A percentile compares a stretch with the other conserved stretches of the same genome.
phyloP scores from a whole-genome alignment of 2,888 invertebrate genomes.

The Meganola albula region DNA sequence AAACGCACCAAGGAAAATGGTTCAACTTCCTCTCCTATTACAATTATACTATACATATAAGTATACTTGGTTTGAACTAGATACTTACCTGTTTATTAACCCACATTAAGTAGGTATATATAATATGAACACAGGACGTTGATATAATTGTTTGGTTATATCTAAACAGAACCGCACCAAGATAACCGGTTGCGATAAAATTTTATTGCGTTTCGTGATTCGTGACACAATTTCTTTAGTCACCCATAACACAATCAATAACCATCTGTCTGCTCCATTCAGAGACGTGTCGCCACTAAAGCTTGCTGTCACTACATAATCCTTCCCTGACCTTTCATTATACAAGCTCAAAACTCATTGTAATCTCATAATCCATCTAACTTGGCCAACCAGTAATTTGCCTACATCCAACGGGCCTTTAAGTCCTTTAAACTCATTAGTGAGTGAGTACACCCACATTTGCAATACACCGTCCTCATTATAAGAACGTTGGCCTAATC shows the following conservation, averaged over 20 bases:
- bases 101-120: no score
- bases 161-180: slow-evolving; percentile 31
- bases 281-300: slow-evolving; percentile 6
- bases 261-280: slow-evolving; percentile 17
- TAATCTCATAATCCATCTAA: slow-evolving; percentile 34
- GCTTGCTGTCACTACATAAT: slow-evolving; percentile 13
- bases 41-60: no score
- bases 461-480: slow-evolving; percentile 55
- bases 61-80: no score
- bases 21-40: no score
- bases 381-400: slow-evolving; percentile 39
- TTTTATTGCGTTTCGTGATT: slow-evolving; percentile 51
- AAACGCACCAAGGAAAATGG: no score
- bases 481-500: slow-evolving; percentile 57
- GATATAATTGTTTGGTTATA: slow-evolving; percentile 31
- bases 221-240: slow-evolving; percentile 47
- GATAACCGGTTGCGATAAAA: slow-evolving; percentile 51
- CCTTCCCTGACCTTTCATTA: slow-evolving; percentile 36
- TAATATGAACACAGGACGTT: no score
- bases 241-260: slow-evolving; percentile 38
- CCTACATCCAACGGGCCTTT: slow-evolving; percentile 41
- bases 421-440: slow-evolving; percentile 61
- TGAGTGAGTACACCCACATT: slow-evolving; percentile 58
- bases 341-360: slow-evolving; percentile 27
- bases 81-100: no score